Conservation (phyloP, 2,797 vertebrate genomes). For the Acanthis flammea region DNA sequence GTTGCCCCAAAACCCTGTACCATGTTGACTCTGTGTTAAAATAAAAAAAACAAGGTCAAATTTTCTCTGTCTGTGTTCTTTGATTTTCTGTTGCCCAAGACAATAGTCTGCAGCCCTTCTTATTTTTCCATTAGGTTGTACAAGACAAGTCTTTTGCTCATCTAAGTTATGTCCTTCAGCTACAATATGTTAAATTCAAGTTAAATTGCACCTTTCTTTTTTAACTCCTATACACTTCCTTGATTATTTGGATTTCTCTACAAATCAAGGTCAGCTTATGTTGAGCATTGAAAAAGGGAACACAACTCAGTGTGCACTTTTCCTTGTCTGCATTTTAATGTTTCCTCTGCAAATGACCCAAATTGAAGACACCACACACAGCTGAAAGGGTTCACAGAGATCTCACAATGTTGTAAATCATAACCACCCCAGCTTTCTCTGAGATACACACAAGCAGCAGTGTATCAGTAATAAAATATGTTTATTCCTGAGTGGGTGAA, state of each 20-base stretch:
- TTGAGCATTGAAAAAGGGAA: background rate
- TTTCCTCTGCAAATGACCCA: background rate
- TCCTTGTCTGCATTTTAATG: background rate
- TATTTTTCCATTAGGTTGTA: background rate
- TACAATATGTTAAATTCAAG: background rate
- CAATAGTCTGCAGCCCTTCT: background rate
- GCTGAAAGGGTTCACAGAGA: background rate
- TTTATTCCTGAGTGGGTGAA: background rate
- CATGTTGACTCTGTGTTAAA: background rate
- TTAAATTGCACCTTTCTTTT: background rate
- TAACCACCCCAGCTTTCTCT: background rate
- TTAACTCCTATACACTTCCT: background rate
- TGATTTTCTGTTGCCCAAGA: background rate
- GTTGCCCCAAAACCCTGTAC: background rate
- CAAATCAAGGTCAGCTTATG: background rate
- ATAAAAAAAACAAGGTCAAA: background rate
- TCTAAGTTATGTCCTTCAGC: background rate
- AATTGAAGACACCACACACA: background rate
- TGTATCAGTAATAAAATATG: fast-evolving
- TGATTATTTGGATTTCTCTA: background rate
- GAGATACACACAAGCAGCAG: background rate
- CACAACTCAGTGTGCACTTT: background rate
- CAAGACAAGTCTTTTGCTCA: background rate
- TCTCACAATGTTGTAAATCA: background rate
- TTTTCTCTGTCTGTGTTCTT: background rate